Conservation (phyloP, 2,888 invertebrate species). For the Dorcus parallelipipedus region DNA sequence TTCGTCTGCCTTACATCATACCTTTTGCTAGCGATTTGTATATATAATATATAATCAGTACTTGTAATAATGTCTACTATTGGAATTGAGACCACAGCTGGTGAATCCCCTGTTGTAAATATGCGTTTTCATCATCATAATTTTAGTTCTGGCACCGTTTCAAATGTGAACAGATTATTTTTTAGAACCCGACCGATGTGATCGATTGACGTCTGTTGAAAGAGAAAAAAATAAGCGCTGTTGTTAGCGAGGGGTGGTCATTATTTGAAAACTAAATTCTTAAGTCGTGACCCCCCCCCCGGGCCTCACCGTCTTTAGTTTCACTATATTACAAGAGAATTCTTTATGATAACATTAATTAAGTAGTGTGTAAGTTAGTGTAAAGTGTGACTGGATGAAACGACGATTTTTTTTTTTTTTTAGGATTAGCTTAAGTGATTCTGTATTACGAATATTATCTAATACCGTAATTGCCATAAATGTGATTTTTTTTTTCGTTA, state of each 20-base stretch:
- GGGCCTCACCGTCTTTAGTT: neutral
- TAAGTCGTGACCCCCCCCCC: no score
- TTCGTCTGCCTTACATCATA: conserved; percentile 28
- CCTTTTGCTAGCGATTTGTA: conserved; percentile 41
- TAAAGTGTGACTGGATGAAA: conserved; percentile 13
- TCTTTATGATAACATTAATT: conserved; percentile 1
- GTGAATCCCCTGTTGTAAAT: conserved; percentile 37
- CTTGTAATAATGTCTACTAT: conserved; percentile 29
- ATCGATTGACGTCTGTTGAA: neutral
- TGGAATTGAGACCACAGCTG: conserved; percentile 32
- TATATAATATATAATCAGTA: conserved; percentile 20
- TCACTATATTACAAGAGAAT: conserved; percentile 6
- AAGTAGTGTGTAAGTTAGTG: conserved; percentile 14
- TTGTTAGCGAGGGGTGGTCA: neutral
- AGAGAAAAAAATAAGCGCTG: neutral
- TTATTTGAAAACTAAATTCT: neutral
- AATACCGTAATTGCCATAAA: conserved; percentile 23
- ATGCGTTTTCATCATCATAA: conserved; percentile 24
- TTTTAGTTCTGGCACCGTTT: neutral
- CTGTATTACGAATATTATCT: conserved; percentile 12
- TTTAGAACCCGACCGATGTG: neutral
- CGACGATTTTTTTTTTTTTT: neutral
- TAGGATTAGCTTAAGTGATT: conserved; percentile 13
- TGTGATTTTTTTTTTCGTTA: conserved; percentile 22
- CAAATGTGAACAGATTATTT: neutral